phyloP scores from a whole-genome alignment of 2,113 vertebrate genomes.

The Poeciliopsis turrubarensis region DNA sequence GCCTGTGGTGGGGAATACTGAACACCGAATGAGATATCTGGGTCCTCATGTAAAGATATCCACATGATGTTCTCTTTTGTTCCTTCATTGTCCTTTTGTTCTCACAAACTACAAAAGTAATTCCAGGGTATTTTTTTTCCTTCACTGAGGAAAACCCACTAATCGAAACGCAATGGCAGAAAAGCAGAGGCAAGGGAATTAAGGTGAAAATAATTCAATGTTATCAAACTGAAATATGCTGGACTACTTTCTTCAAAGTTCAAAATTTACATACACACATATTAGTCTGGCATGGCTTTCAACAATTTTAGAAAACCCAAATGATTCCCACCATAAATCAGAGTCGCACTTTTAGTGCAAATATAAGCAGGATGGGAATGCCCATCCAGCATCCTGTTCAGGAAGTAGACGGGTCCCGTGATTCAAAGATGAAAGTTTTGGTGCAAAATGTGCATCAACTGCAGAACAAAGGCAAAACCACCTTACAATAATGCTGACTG shows the following conservation, averaged over 20 bases:
- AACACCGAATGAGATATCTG: conserved; percentile 7
- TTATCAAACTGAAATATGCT: background rate
- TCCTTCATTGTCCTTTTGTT: background rate
- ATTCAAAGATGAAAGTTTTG: too few relatives aligned
- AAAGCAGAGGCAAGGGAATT: background rate
- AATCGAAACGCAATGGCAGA: background rate
- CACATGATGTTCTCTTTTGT: background rate
- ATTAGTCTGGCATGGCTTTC: too few relatives aligned
- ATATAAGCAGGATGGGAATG: too few relatives aligned
- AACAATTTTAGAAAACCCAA: too few relatives aligned
- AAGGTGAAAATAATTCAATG: background rate
- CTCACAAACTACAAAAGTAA: background rate
- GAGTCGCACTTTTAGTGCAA: too few relatives aligned
- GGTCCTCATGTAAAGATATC: conserved; percentile 1
- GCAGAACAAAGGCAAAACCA: too few relatives aligned
- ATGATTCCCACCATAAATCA: too few relatives aligned
- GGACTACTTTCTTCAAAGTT: background rate
- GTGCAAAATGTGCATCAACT: too few relatives aligned
- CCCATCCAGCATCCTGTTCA: too few relatives aligned
- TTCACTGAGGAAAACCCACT: background rate
- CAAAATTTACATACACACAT: background rate
- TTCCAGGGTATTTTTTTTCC: background rate
- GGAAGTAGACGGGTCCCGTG: too few relatives aligned
- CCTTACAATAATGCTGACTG: too few relatives aligned
- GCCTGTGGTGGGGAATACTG: conserved; percentile 10